Percentiles rank a stretch among this genome's conserved stretches.
Evolutionary conservation across 2,113 vertebrate species (phyloP).

Genomic region (Ploceus nigricollis): DNA sequence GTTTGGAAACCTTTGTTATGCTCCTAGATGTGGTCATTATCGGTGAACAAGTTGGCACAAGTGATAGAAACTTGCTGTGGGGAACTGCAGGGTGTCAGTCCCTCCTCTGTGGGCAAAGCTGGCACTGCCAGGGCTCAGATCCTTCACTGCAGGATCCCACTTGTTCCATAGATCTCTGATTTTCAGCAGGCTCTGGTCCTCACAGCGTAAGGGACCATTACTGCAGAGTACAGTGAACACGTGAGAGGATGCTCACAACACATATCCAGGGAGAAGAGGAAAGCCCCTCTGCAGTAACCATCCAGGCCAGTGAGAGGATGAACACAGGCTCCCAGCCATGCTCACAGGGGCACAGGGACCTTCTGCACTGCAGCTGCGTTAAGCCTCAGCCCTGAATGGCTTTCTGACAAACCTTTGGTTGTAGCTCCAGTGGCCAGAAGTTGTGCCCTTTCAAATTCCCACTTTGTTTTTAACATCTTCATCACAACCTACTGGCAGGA

Average conservation of each 20-base stretch:
- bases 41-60: not conserved
- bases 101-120: not conserved
- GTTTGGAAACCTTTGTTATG: not conserved
- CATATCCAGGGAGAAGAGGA: not conserved
- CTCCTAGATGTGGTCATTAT: not conserved
- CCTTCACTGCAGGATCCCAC: not conserved
- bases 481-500: not conserved
- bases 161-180: not conserved
- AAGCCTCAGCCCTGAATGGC: not conserved
- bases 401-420: not conserved
- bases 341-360: not conserved
- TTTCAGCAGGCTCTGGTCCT: not conserved
- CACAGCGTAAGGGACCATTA: too few species aligned
- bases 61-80: not conserved
- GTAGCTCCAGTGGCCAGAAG: not conserved
- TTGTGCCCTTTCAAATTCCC: not conserved
- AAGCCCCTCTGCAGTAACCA: not conserved
- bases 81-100: not conserved
- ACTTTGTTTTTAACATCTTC: not conserved
- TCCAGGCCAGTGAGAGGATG: not conserved
- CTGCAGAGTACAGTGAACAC: not conserved
- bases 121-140: not conserved
- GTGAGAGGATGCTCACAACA: not conserved
- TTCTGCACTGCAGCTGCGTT: not conserved
- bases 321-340: not conserved